Evolutionary conservation across 2,888 invertebrate species (phyloP).

Genomic region (Cerceris ruficornis): DNA sequence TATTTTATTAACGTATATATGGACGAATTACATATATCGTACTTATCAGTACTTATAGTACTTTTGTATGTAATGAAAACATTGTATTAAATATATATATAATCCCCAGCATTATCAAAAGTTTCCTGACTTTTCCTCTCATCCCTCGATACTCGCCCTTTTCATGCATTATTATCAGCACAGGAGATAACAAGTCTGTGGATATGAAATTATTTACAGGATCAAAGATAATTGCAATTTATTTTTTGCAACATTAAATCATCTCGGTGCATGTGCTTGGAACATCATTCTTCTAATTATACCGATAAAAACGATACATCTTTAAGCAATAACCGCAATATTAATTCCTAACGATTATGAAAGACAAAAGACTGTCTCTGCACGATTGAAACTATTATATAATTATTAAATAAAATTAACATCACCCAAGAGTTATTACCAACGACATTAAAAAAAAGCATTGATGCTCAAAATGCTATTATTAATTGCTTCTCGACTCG

Average conservation of each 20-base stretch:
- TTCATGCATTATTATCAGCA: background rate
- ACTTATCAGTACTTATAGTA: constrained; percentile 23
- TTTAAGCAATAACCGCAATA: too few relatives aligned
- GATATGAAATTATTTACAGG: too few relatives aligned
- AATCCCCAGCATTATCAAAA: constrained; percentile 19
- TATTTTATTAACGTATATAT: background rate
- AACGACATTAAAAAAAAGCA: background rate
- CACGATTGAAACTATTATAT: background rate
- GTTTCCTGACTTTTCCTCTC: background rate
- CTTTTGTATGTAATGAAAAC: constrained; percentile 23
- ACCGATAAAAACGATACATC: background rate
- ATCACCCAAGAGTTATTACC: too few relatives aligned
- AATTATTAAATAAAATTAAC: too few relatives aligned
- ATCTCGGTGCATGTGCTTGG: background rate
- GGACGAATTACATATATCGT: background rate
- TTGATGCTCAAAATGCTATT: background rate
- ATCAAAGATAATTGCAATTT: background rate
- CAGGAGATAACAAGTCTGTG: background rate
- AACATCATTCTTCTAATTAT: background rate
- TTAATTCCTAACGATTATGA: too few relatives aligned
- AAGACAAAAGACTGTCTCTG: background rate
- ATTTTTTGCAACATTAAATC: background rate
- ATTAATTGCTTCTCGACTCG: background rate
- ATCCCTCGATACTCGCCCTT: background rate
- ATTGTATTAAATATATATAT: constrained; percentile 37